Evolutionary conservation across 1,140 invertebrate species (phyloP).

Genomic region (Diabrotica virgifera): DNA sequence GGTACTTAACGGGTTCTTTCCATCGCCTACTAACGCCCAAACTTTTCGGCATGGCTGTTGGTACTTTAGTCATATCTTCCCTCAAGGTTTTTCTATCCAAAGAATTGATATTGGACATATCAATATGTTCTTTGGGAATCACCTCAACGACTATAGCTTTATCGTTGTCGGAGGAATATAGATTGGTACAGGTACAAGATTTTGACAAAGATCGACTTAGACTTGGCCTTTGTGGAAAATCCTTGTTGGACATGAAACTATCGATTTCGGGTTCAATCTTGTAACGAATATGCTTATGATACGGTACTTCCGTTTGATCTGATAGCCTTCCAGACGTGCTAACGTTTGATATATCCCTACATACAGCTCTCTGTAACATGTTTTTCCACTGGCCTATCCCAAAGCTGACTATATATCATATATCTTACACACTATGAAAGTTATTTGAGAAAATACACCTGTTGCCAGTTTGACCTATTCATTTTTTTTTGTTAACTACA

Average conservation of each 20-base stretch:
- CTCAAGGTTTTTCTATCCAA: constrained; percentile 19
- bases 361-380: constrained; percentile 45
- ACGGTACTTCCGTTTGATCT: constrained; percentile 32
- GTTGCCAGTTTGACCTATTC: too few relatives aligned
- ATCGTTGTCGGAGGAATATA: constrained; percentile 33
- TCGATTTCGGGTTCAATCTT: constrained; percentile 34
- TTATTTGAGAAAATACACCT: too few relatives aligned
- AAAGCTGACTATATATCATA: not conserved
- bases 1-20: constrained; percentile 57
- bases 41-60: constrained; percentile 53
- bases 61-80: constrained; percentile 23
- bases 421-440: too few relatives aligned
- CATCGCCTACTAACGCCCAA: constrained; percentile 55
- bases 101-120: constrained; percentile 23
- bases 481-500: too few relatives aligned
- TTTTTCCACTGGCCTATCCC: constrained; percentile 40
- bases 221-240: not conserved
- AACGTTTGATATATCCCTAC: constrained; percentile 40
- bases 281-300: constrained; percentile 46
- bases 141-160: constrained; percentile 41
- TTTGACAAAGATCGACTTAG: constrained; percentile 35
- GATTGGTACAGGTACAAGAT: constrained; percentile 39
- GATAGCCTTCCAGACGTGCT: constrained; percentile 32
- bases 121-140: constrained; percentile 37
- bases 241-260: constrained; percentile 8